Base-by-base conservation (phyloP, 2,797 vertebrate species). In the Meda fulgida region DNA sequence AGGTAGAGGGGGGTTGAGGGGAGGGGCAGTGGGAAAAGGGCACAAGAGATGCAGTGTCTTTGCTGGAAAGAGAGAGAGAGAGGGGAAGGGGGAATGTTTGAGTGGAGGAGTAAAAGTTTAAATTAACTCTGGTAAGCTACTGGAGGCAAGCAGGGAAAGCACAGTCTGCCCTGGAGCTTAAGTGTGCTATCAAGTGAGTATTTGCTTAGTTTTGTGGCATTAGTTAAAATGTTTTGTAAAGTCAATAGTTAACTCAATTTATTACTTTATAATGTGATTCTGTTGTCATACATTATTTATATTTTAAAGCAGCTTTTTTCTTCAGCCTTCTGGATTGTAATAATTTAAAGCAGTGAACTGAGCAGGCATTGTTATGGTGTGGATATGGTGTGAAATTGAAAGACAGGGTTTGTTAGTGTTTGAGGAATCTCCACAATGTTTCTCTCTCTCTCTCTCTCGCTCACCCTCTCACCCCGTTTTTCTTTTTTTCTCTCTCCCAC, bases 41-140 rank as follows among this genome's bases (percentile, higher is more conserved):
- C 89, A 96, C 95, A 96, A 95, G 94, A 94, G 94, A 93, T 94
- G 93, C 84, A 95, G 95, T 96, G 95, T 96, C 94, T 93, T 94
- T 93, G 90, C 92, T 93, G 94, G 92, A 94, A 93, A 93, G 93
- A 90, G 93, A 70, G 86, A 92, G 92, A 90, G 92, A 92, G 91
- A 90, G 90, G 46, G 46, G 89, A 88, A 87, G 69, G 86, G 84
- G 89, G 90, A 89, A 90, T 95, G 94, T 95, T 95, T 96, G 93
- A 94, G 93, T 94, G 94, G 91, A 94, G 92, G 91, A 94, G 90
- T 86, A 89, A 91, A 93, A 91, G 93, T 94, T 95, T 95, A 95
- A 95, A 93, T 94, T 96, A 94, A 93, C 91, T 87, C 91, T 87
- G 92, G 91, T 92, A 89, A 92, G 92, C 90, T 73, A 89, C 85